These are phyloP conservation scores for Xestia rhomboidea DNA, from an alignment of 2,888 invertebrate genomes.

Conservation along the genomic window DNA sequence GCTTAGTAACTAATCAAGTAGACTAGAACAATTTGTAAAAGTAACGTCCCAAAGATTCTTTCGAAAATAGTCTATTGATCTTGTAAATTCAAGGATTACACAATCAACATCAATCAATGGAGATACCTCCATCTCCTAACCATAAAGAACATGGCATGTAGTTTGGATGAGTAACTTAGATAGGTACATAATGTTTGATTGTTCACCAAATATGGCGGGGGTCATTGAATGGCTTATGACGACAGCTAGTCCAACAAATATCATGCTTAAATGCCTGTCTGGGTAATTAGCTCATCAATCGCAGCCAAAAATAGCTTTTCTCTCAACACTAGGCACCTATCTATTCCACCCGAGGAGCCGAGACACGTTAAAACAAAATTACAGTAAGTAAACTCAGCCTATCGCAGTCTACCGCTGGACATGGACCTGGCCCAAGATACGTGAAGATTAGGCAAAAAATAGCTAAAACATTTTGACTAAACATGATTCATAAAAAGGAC, in stretches of 20 bases:
- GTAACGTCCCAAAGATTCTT: not conserved
- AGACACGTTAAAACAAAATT: too few relatives aligned
- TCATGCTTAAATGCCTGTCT: not conserved
- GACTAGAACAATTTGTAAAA: not conserved
- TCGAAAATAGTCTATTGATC: not conserved
- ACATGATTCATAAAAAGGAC: not conserved
- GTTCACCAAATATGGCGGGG: slow-evolving; percentile 29
- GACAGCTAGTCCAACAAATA: slow-evolving; percentile 1
- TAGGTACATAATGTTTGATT: slow-evolving; percentile 23
- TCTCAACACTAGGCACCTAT: not conserved
- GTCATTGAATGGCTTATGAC: slow-evolving; percentile 44
- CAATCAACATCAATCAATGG: not conserved
- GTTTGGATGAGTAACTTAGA: not conserved
- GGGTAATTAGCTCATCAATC: slow-evolving; percentile 4
- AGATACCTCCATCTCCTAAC: not conserved
- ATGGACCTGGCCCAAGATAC: not conserved
- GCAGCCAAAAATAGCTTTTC: not conserved
- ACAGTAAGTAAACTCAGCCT: too few relatives aligned
- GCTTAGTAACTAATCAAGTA: not conserved
- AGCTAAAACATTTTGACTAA: not conserved
- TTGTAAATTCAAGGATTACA: not conserved
- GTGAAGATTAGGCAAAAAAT: not conserved
- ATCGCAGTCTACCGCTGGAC: not conserved
- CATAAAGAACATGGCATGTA: not conserved
- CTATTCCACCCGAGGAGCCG: not conserved